phyloP scores from a whole-genome alignment of 2,797 vertebrate species.

The Orientallactaga sibirica region DNA sequence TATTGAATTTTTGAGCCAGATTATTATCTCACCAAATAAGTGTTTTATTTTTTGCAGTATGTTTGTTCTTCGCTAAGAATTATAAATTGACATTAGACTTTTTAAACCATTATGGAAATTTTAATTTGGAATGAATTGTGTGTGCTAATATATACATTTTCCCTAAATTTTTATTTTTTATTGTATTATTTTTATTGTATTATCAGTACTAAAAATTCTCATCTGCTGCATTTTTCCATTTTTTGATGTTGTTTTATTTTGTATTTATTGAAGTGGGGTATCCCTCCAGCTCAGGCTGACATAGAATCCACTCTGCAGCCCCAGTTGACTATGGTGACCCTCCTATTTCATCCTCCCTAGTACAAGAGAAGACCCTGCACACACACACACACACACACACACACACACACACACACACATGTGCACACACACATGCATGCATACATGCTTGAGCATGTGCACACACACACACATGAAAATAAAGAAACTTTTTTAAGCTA shows the following conservation, averaged over 20 bases:
- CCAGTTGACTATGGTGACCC: too few relatives aligned
- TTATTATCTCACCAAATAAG: background rate
- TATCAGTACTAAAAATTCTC: background rate
- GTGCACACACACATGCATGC: too few relatives aligned
- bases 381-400: too few relatives aligned
- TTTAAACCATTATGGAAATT: background rate
- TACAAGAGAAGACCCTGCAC: too few relatives aligned
- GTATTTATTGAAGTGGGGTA: background rate
- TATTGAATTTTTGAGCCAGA: background rate
- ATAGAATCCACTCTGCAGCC: too few relatives aligned
- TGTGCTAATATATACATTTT: background rate
- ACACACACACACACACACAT: too few relatives aligned
- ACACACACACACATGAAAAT: too few relatives aligned
- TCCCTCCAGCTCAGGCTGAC: too few relatives aligned
- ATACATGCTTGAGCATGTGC: too few relatives aligned
- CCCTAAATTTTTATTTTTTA: background rate
- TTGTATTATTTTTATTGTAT: background rate
- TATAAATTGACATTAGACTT: background rate
- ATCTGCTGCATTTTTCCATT: background rate
- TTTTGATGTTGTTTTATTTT: background rate
- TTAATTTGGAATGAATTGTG: background rate
- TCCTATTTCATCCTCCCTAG: too few relatives aligned
- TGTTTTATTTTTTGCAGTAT: background rate
- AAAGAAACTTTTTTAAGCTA: too few relatives aligned
- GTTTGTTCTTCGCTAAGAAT: background rate